A percentile compares a stretch with the other conserved stretches of the same genome.
phyloP scores from a whole-genome alignment of 2,797 vertebrate species.

The Nannoperca obscura region DNA sequence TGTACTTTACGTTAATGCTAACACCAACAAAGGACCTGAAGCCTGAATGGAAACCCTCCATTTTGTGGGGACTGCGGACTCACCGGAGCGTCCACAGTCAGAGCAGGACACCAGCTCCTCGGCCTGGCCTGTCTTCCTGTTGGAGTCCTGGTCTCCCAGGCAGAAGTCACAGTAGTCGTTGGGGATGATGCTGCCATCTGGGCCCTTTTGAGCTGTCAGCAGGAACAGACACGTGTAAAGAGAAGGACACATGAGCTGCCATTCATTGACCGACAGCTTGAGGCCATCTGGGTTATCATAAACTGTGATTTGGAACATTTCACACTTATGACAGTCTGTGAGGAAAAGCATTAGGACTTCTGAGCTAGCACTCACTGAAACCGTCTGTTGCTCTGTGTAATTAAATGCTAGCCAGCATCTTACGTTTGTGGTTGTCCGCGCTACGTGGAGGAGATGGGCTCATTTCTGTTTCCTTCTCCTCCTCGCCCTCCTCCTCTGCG shows the following conservation, averaged over 20 bases:
- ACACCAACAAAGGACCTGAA: neutral
- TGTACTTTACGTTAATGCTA: neutral
- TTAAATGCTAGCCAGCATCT: conserved; percentile 53
- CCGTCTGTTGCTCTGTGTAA: neutral
- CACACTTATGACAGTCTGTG: neutral
- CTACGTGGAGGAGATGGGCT: conserved; percentile 87
- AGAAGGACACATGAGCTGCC: neutral
- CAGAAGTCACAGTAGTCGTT: conserved; percentile 99
- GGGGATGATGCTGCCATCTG: conserved; percentile 94
- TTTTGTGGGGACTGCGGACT: conserved; percentile 69
- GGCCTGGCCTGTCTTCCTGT: conserved; percentile 96
- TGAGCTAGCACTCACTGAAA: neutral
- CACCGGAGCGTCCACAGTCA: conserved; percentile 98
- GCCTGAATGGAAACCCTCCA: conserved; percentile 5
- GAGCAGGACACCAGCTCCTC: conserved; percentile 98
- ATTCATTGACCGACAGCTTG: neutral
- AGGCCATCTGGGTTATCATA: neutral
- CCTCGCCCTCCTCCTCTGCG: conserved; percentile 95
- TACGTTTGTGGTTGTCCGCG: conserved; percentile 95
- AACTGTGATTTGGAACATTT: neutral
- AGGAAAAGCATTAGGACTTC: neutral
- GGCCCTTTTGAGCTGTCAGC: conserved; percentile 92
- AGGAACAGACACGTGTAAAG: conserved; percentile 24
- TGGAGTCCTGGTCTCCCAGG: conserved; percentile 95
- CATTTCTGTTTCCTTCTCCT: conserved; percentile 91